Evolutionary conservation across 2,113 vertebrate genomes (phyloP), one percentile per base, ranked within the genome.

Genomic region (Callorhinus ursinus): DNA sequence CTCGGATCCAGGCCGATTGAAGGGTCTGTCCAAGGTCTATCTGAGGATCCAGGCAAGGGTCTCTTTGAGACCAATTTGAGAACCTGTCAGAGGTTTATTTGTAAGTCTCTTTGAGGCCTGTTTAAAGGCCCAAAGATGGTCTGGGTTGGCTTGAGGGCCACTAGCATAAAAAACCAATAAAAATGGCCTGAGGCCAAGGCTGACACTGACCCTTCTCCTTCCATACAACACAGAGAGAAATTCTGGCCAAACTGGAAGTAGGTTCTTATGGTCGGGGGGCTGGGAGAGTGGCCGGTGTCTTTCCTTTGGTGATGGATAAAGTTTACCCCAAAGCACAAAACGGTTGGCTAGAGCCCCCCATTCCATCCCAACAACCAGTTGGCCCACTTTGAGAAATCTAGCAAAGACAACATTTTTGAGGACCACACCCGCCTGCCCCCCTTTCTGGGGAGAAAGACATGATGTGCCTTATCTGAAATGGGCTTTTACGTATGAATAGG

Each of bases 81-180:
- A 77, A 71, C 22, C 59, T 33, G 4, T 15, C 51, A 46, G 80
- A 71, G 71, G n/a, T 90, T 93, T 76, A 67, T 82, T 42, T 87
- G 5, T 77, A 42, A 97, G 79, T 95, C 77, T 96, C 57, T 96
- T 39, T 94, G 90, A 93, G 76, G 39, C 46, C 76, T 49, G 7
- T 87, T 90, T 81, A 88, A 82, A 95, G 81, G 49, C 39, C 55
- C 31, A 0, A 79, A 77, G 79, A 53, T 33, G 63, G n/a, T 33
- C 24, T 53, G 72, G 53, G 31, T 51, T 93, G 82, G 82, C 92
- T 59, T 2, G 46, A 81, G 74, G 31, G 13, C 61, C 71, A 39
- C 19, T 42, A 84, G 4, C 39, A 55, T 61, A 69, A 36, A 69
- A 69, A 69, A 69, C 16, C 33, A 81, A n/a, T 28, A 95, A 65